phyloP scores from a whole-genome alignment of 2,113 vertebrate genomes.

The Brachypodius melanocephalos region DNA sequence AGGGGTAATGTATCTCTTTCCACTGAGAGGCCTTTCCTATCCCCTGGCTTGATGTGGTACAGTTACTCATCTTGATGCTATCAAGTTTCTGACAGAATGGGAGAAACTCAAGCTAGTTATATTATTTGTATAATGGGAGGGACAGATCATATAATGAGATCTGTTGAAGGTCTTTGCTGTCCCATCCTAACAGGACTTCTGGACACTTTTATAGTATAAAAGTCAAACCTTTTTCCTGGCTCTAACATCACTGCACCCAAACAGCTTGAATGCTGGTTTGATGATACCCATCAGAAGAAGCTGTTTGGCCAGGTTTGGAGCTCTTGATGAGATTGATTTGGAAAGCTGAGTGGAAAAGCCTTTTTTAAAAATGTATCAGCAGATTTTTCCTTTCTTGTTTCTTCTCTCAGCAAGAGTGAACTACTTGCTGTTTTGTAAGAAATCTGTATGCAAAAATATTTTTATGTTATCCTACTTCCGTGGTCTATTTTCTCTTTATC shows the following conservation, averaged over 20 bases:
- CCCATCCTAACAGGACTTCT: background rate
- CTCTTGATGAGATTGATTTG: conserved; percentile 17
- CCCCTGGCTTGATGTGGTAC: background rate
- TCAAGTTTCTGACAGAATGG: conserved; percentile 20
- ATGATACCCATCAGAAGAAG: background rate
- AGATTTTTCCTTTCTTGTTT: background rate
- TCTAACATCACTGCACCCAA: background rate
- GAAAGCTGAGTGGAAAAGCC: conserved; percentile 25
- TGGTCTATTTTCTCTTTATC: background rate
- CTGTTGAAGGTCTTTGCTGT: background rate
- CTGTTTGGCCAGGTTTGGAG: background rate
- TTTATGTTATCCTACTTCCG: background rate
- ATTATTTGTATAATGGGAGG: background rate
- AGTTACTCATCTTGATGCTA: conserved; percentile 13
- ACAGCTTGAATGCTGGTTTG: background rate
- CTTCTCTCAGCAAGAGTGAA: background rate
- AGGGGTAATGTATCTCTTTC: conserved; percentile 3
- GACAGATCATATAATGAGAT: background rate
- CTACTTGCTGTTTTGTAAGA: background rate
- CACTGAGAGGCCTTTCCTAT: conserved; percentile 16
- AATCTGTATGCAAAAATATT: background rate
- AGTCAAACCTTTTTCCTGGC: background rate
- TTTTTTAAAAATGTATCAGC: background rate
- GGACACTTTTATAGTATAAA: background rate
- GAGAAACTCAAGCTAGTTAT: background rate